Evolutionary conservation across 2,797 vertebrate species (phyloP), one percentile per base, ranked within the genome.

Genomic region (Alcedo atthis): DNA sequence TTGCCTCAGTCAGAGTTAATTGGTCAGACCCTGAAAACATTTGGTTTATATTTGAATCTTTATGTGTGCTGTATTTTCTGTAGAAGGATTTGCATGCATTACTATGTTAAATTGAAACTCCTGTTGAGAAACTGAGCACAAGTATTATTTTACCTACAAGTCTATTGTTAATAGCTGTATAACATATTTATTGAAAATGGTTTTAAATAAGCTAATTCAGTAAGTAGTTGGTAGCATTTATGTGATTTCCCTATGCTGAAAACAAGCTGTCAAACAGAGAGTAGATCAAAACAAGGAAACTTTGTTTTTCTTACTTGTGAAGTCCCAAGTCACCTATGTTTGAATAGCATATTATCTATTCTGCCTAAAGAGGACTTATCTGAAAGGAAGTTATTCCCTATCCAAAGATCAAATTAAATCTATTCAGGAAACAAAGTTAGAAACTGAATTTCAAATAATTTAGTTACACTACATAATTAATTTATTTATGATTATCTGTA

Each of bases 391-490:
- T 48, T 95, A 96, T 95, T 97, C 91, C 84, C 87, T 92, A 74
- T 59, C n/a, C 85, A 91, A 95, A 94, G 28, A 95, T 91, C 85
- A 94, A 95, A 97, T 96, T 95, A 93, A 95, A 91, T 78, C 93
- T 95, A 93, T 96, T 97, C 90, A 96, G 92, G 90, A 96, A 95
- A 95, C 81, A 94, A 96, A 96, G 94, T 96, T 94, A 95, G 64
- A 96, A 97, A 95, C 89, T 96, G 85, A 97, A 96, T 97, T 97
- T 97, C 94, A 97, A 97, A 96, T 97, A 97, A 98, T 97, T 97
- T 96, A 97, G 97, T 97, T 97, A 97, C 61, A 90, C 59, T 73
- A 69, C 86, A 93, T 97, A 97, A 98, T 98, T 96, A 95, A n/a
- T n/a, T n/a, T n/a, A 94, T 90, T 97, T 92, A 92, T 79, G 14